These are phyloP conservation scores for Drosophila rellima DNA, from an alignment of 2,888 invertebrate genomes.

Conservation along the genomic window DNA sequence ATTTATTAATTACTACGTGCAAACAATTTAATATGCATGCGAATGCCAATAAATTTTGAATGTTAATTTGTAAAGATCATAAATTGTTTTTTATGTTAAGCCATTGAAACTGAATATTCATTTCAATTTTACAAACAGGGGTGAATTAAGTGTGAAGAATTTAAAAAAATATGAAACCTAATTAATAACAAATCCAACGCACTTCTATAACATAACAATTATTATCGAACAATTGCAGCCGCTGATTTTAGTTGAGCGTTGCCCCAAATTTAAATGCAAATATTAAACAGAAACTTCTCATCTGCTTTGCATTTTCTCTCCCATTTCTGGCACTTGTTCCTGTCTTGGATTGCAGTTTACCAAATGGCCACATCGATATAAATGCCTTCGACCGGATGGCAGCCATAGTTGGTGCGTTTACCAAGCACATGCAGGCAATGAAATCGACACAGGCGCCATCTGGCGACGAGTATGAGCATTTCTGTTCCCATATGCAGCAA, in stretches of 20 bases:
- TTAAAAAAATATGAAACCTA: neutral
- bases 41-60: neutral
- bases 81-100: neutral
- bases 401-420: slow-evolving; percentile 85
- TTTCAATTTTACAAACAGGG: no score
- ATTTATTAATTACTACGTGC: neutral
- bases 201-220: neutral
- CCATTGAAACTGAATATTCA: neutral
- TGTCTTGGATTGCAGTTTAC: slow-evolving; percentile 87
- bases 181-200: neutral
- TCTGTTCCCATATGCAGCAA: slow-evolving; percentile 84
- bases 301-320: neutral
- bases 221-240: no score
- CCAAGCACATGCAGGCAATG: slow-evolving; percentile 85
- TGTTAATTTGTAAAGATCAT: neutral
- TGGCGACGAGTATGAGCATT: slow-evolving; percentile 82
- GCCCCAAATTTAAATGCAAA: neutral
- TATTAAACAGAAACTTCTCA: neutral
- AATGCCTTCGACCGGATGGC: slow-evolving; percentile 86
- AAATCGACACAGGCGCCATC: slow-evolving; percentile 66
- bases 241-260: neutral
- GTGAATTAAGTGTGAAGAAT: slow-evolving; percentile 13
- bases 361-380: slow-evolving; percentile 94
- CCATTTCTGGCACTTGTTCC: neutral
- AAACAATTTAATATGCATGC: neutral